phyloP scores from a whole-genome alignment of 2,113 vertebrate species.

The Dipodomys ordii region DNA sequence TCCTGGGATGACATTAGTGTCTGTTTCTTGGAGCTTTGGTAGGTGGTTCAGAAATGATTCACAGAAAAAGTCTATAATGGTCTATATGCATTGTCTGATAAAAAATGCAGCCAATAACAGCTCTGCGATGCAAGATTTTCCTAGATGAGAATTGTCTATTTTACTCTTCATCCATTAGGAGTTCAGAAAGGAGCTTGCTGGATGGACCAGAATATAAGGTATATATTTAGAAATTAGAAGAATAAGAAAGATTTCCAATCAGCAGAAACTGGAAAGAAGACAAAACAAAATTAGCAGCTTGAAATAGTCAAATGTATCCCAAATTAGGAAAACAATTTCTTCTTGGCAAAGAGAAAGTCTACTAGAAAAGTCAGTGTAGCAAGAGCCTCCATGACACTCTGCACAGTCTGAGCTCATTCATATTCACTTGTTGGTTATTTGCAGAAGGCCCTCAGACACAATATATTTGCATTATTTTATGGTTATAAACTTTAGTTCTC shows the following conservation, averaged over 20 bases:
- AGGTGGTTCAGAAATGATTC: neutral
- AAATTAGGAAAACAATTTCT: neutral
- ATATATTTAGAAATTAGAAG: neutral
- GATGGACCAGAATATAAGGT: neutral
- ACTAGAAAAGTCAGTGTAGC: neutral
- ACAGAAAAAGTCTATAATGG: neutral
- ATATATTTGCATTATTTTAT: too few relatives aligned
- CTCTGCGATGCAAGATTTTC: neutral
- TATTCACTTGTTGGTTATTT: neutral
- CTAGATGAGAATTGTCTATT: neutral
- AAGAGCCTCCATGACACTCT: neutral
- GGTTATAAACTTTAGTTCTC: neutral
- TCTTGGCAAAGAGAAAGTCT: neutral
- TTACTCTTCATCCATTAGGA: neutral
- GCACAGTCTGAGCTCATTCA: neutral
- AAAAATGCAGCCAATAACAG: neutral
- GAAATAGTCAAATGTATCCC: neutral
- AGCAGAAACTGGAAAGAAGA: neutral
- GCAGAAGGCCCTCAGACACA: neutral
- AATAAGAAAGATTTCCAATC: neutral
- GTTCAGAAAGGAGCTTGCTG: neutral
- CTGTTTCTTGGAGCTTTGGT: neutral
- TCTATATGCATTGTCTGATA: neutral
- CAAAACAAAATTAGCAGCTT: neutral
- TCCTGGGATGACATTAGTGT: too few relatives aligned